A percentile compares a stretch with the other conserved stretches of the same genome.
Conservation (phyloP, 2,888 invertebrate genomes). For the Operophtera brumata region DNA sequence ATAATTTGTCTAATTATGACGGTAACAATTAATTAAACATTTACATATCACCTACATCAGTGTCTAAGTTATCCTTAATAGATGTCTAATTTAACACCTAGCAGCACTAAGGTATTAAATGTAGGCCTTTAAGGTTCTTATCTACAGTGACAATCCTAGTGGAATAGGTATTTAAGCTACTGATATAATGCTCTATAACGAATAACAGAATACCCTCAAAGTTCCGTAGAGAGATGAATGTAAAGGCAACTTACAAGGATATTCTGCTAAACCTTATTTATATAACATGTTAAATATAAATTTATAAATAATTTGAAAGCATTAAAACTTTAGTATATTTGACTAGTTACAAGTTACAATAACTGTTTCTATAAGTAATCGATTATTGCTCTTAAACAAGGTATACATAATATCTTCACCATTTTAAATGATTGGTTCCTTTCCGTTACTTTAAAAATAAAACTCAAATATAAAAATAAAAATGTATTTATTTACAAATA, state of each 20-base stretch:
- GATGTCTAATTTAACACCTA: slow-evolving; percentile 28
- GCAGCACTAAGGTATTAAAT: slow-evolving; percentile 14
- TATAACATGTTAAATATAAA: slow-evolving; percentile 21
- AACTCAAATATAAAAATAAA: slow-evolving; percentile 42
- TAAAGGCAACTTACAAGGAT: slow-evolving; percentile 1
- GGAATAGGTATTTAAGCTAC: slow-evolving; percentile 29
- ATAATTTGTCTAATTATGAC: slow-evolving; percentile 29
- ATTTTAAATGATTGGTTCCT: slow-evolving; percentile 62
- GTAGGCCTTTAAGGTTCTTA: slow-evolving; percentile 33
- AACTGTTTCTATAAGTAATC: slow-evolving; percentile 55
- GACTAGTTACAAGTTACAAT: slow-evolving; percentile 53
- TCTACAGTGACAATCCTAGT: slow-evolving; percentile 30
- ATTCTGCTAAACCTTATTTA: slow-evolving; percentile 15
- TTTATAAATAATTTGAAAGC: slow-evolving; percentile 51
- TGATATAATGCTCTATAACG: slow-evolving; percentile 25
- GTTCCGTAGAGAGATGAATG: slow-evolving; percentile 9
- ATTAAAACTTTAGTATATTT: slow-evolving; percentile 59
- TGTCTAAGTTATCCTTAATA: slow-evolving; percentile 29
- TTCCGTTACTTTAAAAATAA: slow-evolving; percentile 35
- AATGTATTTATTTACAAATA: slow-evolving; percentile 60
- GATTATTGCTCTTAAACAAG: slow-evolving; percentile 70
- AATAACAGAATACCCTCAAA: slow-evolving; percentile 24
- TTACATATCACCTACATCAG: slow-evolving; percentile 29
- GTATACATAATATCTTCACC: slow-evolving; percentile 53
- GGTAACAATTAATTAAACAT: slow-evolving; percentile 18